Conservation (phyloP, 2,888 invertebrate genomes). For the Meliscaeva auricollis region DNA sequence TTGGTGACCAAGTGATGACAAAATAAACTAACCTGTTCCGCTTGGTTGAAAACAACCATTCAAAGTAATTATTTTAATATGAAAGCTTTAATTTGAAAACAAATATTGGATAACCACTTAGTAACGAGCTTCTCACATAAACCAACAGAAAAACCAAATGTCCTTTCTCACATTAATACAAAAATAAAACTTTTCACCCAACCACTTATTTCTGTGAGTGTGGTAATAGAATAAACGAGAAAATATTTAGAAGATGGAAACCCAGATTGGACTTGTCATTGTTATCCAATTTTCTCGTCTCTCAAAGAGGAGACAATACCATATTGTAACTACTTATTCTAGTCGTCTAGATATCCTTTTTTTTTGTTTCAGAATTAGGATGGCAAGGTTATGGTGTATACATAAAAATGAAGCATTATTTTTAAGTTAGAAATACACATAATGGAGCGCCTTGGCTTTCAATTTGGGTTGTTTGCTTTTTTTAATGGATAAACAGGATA, state of each 20-base stretch:
- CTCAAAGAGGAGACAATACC: conserved; percentile 45
- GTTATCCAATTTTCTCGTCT: conserved; percentile 67
- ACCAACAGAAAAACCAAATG: background rate
- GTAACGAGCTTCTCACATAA: too few species aligned
- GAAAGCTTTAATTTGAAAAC: too few species aligned
- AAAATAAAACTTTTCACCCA: background rate
- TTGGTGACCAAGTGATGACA: too few species aligned
- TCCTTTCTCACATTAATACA: background rate
- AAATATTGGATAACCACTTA: too few species aligned
- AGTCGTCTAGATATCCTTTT: conserved; percentile 32
- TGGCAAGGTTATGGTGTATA: conserved; percentile 14
- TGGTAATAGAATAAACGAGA: conserved; percentile 55
- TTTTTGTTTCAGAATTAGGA: conserved; percentile 16
- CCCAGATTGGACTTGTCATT: conserved; percentile 67
- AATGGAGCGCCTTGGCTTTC: conserved; percentile 36
- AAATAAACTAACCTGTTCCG: too few species aligned
- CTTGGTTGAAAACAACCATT: too few species aligned
- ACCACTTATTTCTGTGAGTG: conserved; percentile 27
- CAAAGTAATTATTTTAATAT: too few species aligned
- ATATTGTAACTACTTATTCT: background rate
- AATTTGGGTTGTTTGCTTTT: conserved; percentile 49
- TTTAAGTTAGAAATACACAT: background rate
- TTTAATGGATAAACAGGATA: background rate
- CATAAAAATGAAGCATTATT: background rate
- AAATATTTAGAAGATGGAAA: conserved; percentile 43